Evolutionary conservation across 2,113 vertebrate species (phyloP).

Genomic region (Oostethus manadensis): DNA sequence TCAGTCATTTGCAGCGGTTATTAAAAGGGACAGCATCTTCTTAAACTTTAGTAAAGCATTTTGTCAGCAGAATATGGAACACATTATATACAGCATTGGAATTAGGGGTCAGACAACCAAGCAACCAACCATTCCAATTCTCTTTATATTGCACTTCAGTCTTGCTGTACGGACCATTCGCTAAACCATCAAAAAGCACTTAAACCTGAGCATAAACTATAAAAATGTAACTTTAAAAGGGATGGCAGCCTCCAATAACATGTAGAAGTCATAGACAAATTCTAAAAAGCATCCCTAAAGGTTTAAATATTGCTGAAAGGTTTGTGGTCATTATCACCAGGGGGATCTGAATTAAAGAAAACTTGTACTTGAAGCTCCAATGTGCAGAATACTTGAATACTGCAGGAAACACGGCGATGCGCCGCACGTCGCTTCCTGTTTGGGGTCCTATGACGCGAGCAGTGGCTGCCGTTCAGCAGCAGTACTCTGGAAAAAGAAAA

Average conservation of each 20-base stretch:
- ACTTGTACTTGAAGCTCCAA: conserved; percentile 11
- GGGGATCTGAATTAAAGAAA: background rate
- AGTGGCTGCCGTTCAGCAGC: conserved; percentile 64
- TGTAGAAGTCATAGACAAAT: no score
- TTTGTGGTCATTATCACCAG: background rate
- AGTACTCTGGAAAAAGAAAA: conserved; percentile 51
- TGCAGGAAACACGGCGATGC: background rate
- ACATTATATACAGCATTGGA: background rate
- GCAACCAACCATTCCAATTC: background rate
- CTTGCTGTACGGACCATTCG: background rate
- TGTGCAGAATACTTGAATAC: conserved; percentile 3
- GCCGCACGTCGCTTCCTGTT: background rate
- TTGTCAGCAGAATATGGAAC: background rate
- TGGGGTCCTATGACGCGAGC: conserved; percentile 43
- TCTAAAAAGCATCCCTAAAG: no score
- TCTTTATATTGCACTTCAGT: conserved; percentile 13
- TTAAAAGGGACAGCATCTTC: no score
- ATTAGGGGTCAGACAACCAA: background rate
- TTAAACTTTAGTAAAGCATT: background rate
- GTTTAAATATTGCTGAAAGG: background rate
- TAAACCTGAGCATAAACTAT: no score
- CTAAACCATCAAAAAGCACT: no score
- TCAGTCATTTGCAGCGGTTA: background rate
- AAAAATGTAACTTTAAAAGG: no score
- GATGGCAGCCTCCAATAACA: no score